A percentile compares a stretch with the other conserved stretches of the same genome.
Conservation (phyloP, 2,113 vertebrate genomes). For the Lophochroa leadbeateri region DNA sequence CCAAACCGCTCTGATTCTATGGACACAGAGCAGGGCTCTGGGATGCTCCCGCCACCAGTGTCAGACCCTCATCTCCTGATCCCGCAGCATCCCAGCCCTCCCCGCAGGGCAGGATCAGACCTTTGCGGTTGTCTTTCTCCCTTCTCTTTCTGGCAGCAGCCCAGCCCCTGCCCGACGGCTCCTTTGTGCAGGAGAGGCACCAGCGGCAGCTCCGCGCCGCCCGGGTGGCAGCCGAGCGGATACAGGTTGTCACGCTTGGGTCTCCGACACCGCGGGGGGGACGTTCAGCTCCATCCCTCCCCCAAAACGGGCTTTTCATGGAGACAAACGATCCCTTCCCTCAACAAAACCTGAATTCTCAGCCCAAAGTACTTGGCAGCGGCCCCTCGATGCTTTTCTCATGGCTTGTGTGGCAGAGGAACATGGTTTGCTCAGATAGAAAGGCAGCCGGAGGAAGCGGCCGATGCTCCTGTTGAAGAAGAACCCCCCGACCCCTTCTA, state of each 20-base stretch:
- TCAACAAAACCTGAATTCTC: slow-evolving; percentile 21
- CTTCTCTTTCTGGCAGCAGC: background rate
- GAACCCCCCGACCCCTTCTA: background rate
- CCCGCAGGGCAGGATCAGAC: background rate
- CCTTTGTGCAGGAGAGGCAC: slow-evolving; percentile 13
- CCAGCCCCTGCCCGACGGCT: background rate
- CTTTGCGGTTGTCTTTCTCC: background rate
- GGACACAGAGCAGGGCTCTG: fast-evolving
- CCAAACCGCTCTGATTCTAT: background rate
- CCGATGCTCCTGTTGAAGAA: background rate
- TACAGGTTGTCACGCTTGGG: slow-evolving; percentile 36
- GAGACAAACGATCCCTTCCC: background rate
- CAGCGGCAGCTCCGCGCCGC: background rate
- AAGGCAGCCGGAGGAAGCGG: background rate
- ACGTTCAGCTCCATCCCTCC: background rate
- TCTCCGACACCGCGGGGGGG: background rate
- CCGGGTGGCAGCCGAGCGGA: background rate
- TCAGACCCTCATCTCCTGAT: too few species aligned
- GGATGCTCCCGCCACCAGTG: background rate
- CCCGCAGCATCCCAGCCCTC: fast-evolving
- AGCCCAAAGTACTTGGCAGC: slow-evolving; percentile 18
- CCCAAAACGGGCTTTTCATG: background rate
- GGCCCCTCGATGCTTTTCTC: slow-evolving; percentile 4
- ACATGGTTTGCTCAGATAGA: background rate
- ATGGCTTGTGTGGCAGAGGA: background rate